Evolutionary conservation across 37 sponge, comb jelly and placozoan species (phyloP).

Genomic region (Cladorhizidae sp.): DNA sequence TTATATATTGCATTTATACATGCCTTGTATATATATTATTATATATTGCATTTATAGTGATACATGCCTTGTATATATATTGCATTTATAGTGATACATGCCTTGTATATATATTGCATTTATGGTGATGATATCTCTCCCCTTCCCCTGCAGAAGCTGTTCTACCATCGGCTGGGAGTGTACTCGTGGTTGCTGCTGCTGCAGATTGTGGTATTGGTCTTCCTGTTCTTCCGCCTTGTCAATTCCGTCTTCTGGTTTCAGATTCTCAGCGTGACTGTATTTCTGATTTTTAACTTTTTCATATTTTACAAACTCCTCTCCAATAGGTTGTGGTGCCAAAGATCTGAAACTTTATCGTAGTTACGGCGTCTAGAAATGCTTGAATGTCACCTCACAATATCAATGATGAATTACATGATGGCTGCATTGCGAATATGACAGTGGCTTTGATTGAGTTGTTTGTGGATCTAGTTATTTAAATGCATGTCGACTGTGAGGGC

Average conservation of each 20-base stretch:
- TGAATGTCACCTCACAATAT: too few species aligned
- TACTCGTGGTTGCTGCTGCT: conserved; percentile 61
- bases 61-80: background rate
- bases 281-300: conserved; percentile 68
- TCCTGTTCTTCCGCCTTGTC: conserved; percentile 60
- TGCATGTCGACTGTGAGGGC: too few species aligned
- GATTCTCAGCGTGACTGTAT: conserved; percentile 48
- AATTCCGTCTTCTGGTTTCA: conserved; percentile 67
- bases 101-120: background rate
- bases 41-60: background rate
- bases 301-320: conserved; percentile 63
- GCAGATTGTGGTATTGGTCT: conserved; percentile 41
- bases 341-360: background rate
- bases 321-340: conserved; percentile 49
- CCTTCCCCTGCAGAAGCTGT: conserved; percentile 19
- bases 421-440: too few species aligned
- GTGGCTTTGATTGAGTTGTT: too few species aligned
- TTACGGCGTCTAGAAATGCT: too few species aligned
- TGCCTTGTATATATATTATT: background rate
- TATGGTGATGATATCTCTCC: background rate
- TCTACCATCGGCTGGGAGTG: conserved; percentile 47
- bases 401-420: too few species aligned
- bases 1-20: background rate
- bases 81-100: background rate
- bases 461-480: too few species aligned